These are phyloP conservation scores for Scelioninae gen. 1 DNA, from an alignment of 2,888 invertebrate genomes.

Conservation along the genomic window DNA sequence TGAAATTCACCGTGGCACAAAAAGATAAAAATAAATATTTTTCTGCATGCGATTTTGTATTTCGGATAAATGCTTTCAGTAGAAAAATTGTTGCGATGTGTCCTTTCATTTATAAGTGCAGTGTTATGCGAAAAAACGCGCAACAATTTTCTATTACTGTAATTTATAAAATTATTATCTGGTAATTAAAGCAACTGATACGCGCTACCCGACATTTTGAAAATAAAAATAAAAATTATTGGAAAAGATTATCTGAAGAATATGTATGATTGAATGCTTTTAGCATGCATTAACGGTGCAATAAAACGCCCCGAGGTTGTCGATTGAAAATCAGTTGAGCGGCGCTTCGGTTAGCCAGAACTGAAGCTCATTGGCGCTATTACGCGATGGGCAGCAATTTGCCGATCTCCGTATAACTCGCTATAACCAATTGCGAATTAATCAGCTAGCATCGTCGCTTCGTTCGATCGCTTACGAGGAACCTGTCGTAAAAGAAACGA, in stretches of 20 bases:
- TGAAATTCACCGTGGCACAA: constrained; percentile 30
- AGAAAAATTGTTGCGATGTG: background rate
- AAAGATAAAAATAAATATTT: constrained; percentile 24
- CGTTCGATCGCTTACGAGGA: constrained; percentile 31
- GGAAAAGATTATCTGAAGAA: constrained; percentile 14
- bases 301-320: constrained; percentile 68
- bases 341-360: constrained; percentile 53
- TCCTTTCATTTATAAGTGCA: background rate
- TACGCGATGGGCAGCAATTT: constrained; percentile 83
- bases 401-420: constrained; percentile 76
- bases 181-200: background rate
- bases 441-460: constrained; percentile 80
- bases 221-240: constrained; percentile 6
- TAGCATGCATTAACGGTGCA: constrained; percentile 67
- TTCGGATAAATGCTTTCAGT: constrained; percentile 13
- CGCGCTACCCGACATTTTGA: background rate
- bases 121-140: background rate
- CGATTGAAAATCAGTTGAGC: constrained; percentile 65
- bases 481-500: constrained; percentile 27
- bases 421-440: constrained; percentile 81
- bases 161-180: background rate
- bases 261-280: constrained; percentile 59
- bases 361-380: constrained; percentile 80
- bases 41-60: constrained; percentile 19
- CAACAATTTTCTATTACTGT: background rate